Evolutionary conservation across 1,140 invertebrate species (phyloP).

Genomic region (Monomorium pharaonis): DNA sequence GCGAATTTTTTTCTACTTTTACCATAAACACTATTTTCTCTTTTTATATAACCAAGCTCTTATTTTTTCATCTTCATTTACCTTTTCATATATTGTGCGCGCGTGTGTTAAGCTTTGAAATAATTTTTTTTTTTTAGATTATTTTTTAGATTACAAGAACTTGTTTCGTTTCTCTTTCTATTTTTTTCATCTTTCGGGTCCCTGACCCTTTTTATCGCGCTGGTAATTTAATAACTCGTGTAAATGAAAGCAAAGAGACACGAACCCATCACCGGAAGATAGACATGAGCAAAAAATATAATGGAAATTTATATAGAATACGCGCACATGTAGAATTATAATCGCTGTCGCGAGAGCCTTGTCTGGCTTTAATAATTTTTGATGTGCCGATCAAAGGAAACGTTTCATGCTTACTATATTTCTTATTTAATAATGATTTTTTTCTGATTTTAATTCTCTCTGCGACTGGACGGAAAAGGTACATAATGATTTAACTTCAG

Average conservation of each 20-base stretch:
- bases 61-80: background rate
- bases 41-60: background rate
- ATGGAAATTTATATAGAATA: background rate
- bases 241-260: constrained; percentile 9
- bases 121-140: background rate
- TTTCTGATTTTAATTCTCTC: background rate
- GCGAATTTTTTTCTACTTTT: background rate
- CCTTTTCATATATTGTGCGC: background rate
- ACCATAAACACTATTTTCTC: background rate
- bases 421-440: background rate
- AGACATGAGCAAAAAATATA: background rate
- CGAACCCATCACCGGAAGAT: background rate
- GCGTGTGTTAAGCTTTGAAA: too few species aligned
- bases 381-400: constrained; percentile 25
- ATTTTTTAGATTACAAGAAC: background rate
- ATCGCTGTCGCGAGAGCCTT: background rate
- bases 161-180: background rate
- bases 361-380: constrained; percentile 8
- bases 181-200: background rate
- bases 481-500: background rate
- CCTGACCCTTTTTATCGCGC: background rate
- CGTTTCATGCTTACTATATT: background rate
- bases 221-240: constrained; percentile 34
- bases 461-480: background rate
- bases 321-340: background rate